These are phyloP conservation scores for Ypsolopha scabrella DNA, from an alignment of 2,888 invertebrate genomes.

Conservation along the genomic window DNA sequence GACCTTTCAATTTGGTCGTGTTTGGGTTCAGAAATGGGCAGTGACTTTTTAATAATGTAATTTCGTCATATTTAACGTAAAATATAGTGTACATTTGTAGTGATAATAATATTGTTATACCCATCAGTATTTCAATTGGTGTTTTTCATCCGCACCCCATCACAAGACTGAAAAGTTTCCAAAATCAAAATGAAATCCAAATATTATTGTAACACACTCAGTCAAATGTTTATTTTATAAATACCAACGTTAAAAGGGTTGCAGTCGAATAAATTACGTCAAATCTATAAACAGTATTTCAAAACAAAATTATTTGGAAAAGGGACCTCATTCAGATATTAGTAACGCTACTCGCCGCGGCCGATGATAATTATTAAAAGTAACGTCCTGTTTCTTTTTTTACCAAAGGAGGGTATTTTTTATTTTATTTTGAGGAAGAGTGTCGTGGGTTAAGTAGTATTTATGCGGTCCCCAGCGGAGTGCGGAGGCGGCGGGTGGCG, in stretches of 20 bases:
- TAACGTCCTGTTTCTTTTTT: slow-evolving; percentile 26
- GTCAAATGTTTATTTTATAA: slow-evolving; percentile 26
- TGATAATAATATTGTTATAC: no score
- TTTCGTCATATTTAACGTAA: not conserved
- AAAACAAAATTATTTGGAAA: slow-evolving; percentile 60
- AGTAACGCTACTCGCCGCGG: slow-evolving; percentile 58
- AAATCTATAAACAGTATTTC: slow-evolving; percentile 57
- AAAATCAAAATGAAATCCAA: not conserved
- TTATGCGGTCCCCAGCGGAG: slow-evolving; percentile 61
- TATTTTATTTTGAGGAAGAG: slow-evolving; percentile 43
- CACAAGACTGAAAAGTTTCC: no score
- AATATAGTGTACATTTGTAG: not conserved
- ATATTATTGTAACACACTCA: not conserved
- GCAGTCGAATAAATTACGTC: slow-evolving; percentile 51
- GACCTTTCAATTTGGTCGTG: not conserved
- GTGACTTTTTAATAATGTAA: not conserved
- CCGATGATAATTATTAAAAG: slow-evolving; percentile 54
- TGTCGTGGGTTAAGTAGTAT: slow-evolving; percentile 63
- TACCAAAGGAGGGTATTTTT: slow-evolving; percentile 24
- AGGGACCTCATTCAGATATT: slow-evolving; percentile 58
- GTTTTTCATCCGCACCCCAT: no score
- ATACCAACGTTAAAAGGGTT: slow-evolving; percentile 35
- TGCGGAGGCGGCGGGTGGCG: slow-evolving; percentile 32
- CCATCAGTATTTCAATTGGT: no score
- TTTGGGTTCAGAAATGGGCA: not conserved